A percentile compares a stretch with the other conserved stretches of the same genome.
Evolutionary conservation across 2,888 invertebrate genomes (phyloP).

Genomic region (Hirudinaria manillensis): DNA sequence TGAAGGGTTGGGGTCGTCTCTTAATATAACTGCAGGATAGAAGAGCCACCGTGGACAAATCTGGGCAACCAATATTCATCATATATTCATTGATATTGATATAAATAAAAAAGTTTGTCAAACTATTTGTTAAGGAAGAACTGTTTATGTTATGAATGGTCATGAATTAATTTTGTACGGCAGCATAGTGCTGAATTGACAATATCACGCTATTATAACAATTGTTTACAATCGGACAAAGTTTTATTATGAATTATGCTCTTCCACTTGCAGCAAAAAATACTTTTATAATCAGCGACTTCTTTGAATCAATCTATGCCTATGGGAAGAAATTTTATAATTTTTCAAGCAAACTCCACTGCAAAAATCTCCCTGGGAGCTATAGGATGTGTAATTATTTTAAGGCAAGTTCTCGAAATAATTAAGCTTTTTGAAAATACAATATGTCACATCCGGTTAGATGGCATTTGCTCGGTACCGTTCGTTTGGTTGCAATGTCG

Average conservation of each 20-base stretch:
- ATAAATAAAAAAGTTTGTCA: too few species aligned
- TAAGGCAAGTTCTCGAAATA: not conserved
- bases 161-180: too few species aligned
- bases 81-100: too few species aligned
- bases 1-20: too few species aligned
- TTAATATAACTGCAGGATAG: not conserved
- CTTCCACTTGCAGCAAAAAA: constrained; percentile 6
- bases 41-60: too few species aligned
- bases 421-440: not conserved
- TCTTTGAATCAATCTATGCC: not conserved
- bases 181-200: too few species aligned
- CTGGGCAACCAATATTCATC: too few species aligned
- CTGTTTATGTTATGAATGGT: too few species aligned
- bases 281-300: constrained; percentile 8
- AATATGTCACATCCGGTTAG: not conserved
- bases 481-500: constrained; percentile 16
- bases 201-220: too few species aligned
- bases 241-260: not conserved
- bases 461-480: constrained; percentile 2
- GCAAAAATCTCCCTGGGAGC: not conserved
- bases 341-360: not conserved
- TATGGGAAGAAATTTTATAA: constrained; percentile 5
- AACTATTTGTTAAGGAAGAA: too few species aligned
- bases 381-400: not conserved
- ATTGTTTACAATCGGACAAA: too few species aligned